Evolutionary conservation across 2,888 invertebrate genomes (phyloP).

Genomic region (Amphipoea oculea): DNA sequence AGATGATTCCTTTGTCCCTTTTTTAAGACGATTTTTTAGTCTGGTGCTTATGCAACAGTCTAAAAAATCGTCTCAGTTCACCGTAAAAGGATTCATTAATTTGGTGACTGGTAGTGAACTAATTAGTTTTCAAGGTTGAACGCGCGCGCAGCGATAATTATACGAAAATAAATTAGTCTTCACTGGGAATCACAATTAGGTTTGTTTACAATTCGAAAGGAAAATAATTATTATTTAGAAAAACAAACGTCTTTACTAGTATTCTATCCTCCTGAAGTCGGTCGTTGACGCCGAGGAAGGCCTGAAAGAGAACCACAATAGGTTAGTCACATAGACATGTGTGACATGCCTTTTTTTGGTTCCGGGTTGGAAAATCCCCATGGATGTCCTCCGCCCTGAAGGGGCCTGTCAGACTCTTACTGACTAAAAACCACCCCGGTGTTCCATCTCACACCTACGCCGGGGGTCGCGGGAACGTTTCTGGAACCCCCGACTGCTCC

Average conservation of each 20-base stretch:
- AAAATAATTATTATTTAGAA: not conserved
- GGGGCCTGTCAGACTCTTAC: too few species aligned
- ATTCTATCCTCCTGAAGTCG: not conserved
- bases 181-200: not conserved
- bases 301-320: not conserved
- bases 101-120: slow-evolving; percentile 31
- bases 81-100: slow-evolving; percentile 36
- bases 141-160: slow-evolving; percentile 14
- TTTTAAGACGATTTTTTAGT: too few species aligned
- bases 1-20: too few species aligned
- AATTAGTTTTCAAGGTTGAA: slow-evolving; percentile 46
- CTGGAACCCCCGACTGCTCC: too few species aligned
- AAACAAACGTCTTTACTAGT: not conserved
- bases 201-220: not conserved
- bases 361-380: too few species aligned
- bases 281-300: not conserved
- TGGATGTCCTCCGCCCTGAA: too few species aligned
- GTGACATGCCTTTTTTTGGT: not conserved
- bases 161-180: slow-evolving; percentile 14
- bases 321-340: not conserved
- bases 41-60: not conserved
- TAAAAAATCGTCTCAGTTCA: slow-evolving; percentile 2
- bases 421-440: too few species aligned
- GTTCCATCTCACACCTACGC: too few species aligned
- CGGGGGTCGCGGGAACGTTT: too few species aligned